phyloP scores from a whole-genome alignment of 2,797 vertebrate genomes.

The Picus viridis region DNA sequence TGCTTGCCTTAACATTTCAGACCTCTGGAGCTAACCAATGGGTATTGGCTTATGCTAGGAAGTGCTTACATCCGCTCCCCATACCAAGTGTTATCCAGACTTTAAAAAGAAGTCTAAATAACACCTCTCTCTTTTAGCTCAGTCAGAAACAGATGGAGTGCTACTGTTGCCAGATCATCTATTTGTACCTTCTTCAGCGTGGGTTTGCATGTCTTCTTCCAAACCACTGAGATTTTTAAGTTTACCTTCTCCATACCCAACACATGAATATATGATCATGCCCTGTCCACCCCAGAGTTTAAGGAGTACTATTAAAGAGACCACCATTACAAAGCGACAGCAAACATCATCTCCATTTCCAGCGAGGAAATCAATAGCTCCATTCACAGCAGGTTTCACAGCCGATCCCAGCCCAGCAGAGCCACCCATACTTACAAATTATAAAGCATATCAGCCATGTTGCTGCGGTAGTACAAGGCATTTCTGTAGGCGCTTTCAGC shows the following conservation, averaged over 20 bases:
- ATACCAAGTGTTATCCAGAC: neutral
- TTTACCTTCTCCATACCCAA: neutral
- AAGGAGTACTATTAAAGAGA: conserved; percentile 21
- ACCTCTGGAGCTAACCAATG: neutral
- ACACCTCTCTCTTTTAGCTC: neutral
- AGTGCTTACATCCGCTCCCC: neutral
- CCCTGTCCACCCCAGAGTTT: conserved; percentile 34
- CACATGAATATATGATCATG: neutral
- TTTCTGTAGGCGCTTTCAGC: conserved; percentile 97
- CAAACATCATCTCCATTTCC: conserved; percentile 2
- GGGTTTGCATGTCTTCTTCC: neutral
- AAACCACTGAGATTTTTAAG: neutral
- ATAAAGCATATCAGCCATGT: conserved; percentile 99
- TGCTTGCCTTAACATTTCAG: neutral
- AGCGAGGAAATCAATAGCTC: conserved; percentile 44
- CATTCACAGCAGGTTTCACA: conserved; percentile 47
- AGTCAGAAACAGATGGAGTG: conserved; percentile 10
- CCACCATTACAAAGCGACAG: neutral
- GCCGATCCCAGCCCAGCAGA: conserved; percentile 31
- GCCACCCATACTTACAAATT: conserved; percentile 92
- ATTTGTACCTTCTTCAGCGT: neutral
- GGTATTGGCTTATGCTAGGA: neutral
- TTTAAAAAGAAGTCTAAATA: neutral
- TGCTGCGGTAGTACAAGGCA: conserved; percentile 97
- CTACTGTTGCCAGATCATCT: neutral